A percentile compares a stretch with the other conserved stretches of the same genome.
phyloP scores from a whole-genome alignment of 2,888 invertebrate species.

The Protonemura montana region DNA sequence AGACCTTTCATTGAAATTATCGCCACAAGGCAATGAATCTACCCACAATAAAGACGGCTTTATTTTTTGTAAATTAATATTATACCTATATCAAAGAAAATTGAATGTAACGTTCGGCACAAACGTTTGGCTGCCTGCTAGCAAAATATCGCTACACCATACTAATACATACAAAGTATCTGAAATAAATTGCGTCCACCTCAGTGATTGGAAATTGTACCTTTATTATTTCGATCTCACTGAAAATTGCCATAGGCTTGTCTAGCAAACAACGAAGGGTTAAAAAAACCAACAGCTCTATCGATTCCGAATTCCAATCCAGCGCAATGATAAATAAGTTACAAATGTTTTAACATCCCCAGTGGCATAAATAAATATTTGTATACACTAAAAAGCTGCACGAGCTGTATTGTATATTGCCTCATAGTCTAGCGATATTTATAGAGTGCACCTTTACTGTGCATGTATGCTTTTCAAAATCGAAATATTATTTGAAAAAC shows the following conservation, averaged over 20 bases:
- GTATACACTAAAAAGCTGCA: background rate
- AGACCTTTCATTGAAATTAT: too few species aligned
- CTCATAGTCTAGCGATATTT: background rate
- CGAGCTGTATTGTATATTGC: slow-evolving; percentile 7
- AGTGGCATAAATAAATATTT: background rate
- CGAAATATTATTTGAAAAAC: background rate
- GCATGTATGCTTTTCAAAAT: background rate
- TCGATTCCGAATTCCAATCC: background rate
- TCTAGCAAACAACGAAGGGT: background rate
- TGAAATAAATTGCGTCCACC: background rate
- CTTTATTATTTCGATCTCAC: background rate
- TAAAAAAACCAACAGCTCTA: background rate
- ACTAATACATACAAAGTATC: background rate
- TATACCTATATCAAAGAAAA: too few species aligned
- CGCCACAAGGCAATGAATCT: too few species aligned
- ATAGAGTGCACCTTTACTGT: background rate
- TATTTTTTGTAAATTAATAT: too few species aligned
- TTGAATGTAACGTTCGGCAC: too few species aligned
- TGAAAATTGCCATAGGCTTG: background rate
- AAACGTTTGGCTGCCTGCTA: background rate
- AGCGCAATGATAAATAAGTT: background rate
- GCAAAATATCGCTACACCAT: background rate
- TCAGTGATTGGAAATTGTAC: background rate
- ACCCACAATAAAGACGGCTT: too few species aligned
- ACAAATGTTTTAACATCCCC: background rate